Conservation (phyloP, 2,888 invertebrate species). For the Arenicola marina region DNA sequence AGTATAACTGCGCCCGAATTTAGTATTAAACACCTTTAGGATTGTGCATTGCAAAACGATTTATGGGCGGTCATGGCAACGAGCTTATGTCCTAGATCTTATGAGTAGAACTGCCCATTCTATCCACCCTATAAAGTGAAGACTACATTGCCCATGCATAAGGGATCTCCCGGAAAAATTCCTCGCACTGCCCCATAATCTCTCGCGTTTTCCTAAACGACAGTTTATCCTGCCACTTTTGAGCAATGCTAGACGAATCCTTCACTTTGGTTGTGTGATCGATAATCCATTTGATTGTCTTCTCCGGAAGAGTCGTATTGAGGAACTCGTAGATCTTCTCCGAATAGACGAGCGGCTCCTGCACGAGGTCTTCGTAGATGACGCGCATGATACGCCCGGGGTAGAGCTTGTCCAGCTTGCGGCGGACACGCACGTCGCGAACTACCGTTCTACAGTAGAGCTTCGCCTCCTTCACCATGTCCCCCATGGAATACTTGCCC, state of each 20-base stretch:
- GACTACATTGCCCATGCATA: not conserved
- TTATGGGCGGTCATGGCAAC: no score
- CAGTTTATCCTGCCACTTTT: slow-evolving; percentile 6
- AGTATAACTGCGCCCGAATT: no score
- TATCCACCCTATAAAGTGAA: no score
- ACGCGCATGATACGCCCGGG: slow-evolving; percentile 6
- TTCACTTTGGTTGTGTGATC: not conserved
- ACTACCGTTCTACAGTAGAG: slow-evolving; percentile 14
- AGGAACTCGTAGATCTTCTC: slow-evolving; percentile 17
- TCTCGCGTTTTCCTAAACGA: slow-evolving; percentile 7
- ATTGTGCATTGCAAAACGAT: no score
- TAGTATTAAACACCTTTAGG: no score
- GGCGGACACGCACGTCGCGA: slow-evolving; percentile 5
- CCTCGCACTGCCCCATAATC: slow-evolving; percentile 3
- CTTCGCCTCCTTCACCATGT: slow-evolving; percentile 8
- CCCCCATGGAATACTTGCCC: slow-evolving; percentile 1
- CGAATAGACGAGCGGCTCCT: not conserved
- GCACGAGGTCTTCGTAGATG: slow-evolving; percentile 16
- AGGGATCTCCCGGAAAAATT: slow-evolving; percentile 3
- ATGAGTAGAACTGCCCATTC: no score
- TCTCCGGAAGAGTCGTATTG: slow-evolving; percentile 1
- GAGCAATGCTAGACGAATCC: slow-evolving; percentile 7
- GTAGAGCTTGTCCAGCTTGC: slow-evolving; percentile 8
- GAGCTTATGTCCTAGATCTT: no score
- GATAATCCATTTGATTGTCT: slow-evolving; percentile 9